Evolutionary conservation across 2,113 vertebrate genomes (phyloP), one percentile per base, ranked within the genome.

Genomic region (Prolemur simus): DNA sequence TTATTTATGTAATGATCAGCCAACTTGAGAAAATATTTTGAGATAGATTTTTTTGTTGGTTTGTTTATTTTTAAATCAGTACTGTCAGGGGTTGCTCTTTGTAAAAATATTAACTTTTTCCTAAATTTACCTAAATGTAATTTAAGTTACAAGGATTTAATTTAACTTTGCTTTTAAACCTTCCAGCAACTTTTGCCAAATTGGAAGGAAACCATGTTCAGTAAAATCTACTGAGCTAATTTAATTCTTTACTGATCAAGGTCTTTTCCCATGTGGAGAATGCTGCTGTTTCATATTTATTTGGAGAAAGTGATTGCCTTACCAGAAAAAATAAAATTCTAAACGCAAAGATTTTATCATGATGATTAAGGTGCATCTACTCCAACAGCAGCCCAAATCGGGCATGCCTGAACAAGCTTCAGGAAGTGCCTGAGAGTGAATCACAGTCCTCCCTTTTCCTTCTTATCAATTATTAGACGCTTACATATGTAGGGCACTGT

Each of bases 131-230:
- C 49, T 77, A 74, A 93, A 78, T 91, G 86, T 63, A 77, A 89
- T 87, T 90, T 96, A 87, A 77, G 93, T 86, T 91, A n/a, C 42
- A 52, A 64, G 47, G 49, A 86, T 88, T 88, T 85, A 91, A 89
- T 95, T 93, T 92, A 89, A 87, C 37, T 34, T 76, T 69, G 74
- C 54, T 95, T 93, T 90, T 80, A 81, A 92, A 88, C 34, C 69
- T 93, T 92, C 29, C 45, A 89, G 15, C 49, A 27, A 73, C 66
- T 92, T 93, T 89, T 68, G 80, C 90, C 96, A 97, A 94, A 80
- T 89, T 84, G 81, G 56, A 96, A 97, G 63, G 32, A 93, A 93
- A 94, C 32, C 11, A 32, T 91, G 87, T n/a, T 96, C 77, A 23
- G 27, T 89, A 87, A 91, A 77, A 84, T 69, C 64, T 69, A 64